These are phyloP conservation scores for Drosophila pruinosa DNA, from an alignment of 1,140 invertebrate species.

Conservation along the genomic window DNA sequence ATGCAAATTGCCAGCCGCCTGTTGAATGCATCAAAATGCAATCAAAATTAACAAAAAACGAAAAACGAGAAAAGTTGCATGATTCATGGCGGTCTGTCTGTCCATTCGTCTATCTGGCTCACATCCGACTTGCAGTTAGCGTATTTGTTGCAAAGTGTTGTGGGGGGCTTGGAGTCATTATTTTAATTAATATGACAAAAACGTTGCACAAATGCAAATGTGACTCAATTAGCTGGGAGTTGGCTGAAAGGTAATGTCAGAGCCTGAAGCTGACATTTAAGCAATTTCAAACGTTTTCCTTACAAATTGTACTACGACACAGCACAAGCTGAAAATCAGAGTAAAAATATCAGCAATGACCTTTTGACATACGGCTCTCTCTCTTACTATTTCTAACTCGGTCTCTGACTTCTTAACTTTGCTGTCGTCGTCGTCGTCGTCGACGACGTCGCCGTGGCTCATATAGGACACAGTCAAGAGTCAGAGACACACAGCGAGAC, in stretches of 20 bases:
- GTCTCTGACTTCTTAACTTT: constrained; percentile 70
- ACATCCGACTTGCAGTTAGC: constrained; percentile 6
- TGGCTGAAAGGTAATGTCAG: constrained; percentile 74
- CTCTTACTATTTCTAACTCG: constrained; percentile 7
- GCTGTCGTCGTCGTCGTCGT: constrained; percentile 8
- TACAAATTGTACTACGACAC: constrained; percentile 72
- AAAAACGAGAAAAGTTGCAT: constrained; percentile 34
- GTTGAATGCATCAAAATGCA: constrained; percentile 78
- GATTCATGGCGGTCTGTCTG: constrained; percentile 62
- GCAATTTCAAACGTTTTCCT: constrained; percentile 76
- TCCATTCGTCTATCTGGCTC: background rate
- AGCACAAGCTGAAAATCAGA: constrained; percentile 55
- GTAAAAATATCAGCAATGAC: constrained; percentile 72
- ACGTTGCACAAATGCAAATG: constrained; percentile 61
- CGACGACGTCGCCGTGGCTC: constrained; percentile 40
- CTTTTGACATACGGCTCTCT: constrained; percentile 75
- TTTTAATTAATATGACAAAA: constrained; percentile 74
- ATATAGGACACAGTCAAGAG: constrained; percentile 49
- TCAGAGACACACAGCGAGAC: constrained; percentile 61
- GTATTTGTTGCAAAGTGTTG: background rate
- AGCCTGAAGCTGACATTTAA: constrained; percentile 68
- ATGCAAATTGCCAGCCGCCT: constrained; percentile 60
- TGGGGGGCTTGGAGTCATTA: constrained; percentile 39
- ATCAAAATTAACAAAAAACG: constrained; percentile 77
- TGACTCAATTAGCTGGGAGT: constrained; percentile 64